Percentiles rank a stretch among this genome's conserved stretches.
These are phyloP conservation scores for Pilophorus perplexus DNA, from an alignment of 2,888 invertebrate genomes.

Conservation along the genomic window DNA sequence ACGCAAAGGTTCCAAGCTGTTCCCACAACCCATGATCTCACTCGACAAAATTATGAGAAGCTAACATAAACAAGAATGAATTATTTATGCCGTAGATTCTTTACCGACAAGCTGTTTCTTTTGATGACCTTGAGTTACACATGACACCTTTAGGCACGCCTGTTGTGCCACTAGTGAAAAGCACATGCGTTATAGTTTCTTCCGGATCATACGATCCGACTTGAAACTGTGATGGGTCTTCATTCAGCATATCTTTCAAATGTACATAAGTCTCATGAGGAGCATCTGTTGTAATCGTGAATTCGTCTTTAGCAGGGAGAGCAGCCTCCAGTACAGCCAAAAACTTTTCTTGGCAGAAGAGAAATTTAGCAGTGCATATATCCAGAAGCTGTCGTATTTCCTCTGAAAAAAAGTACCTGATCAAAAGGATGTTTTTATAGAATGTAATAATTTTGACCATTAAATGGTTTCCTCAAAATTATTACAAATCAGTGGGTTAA, in stretches of 20 bases:
- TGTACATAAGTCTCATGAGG: not conserved
- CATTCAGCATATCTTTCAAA: not conserved
- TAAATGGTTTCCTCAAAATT: too few relatives aligned
- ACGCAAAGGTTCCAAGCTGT: too few relatives aligned
- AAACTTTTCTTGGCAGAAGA: slow-evolving; percentile 9
- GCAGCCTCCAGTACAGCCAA: not conserved
- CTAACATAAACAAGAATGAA: too few relatives aligned
- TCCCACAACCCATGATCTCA: too few relatives aligned
- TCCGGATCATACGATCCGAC: slow-evolving; percentile 1
- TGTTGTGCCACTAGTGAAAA: slow-evolving; percentile 31
- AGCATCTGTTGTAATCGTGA: slow-evolving; percentile 1
- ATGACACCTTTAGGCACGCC: slow-evolving; percentile 33
- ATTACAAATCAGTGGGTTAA: too few relatives aligned
- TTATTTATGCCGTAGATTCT: too few relatives aligned
- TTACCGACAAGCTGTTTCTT: too few relatives aligned
- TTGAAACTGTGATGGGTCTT: not conserved
- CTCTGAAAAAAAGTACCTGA: not conserved
- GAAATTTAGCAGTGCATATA: not conserved
- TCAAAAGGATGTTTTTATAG: too few relatives aligned
- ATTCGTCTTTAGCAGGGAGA: not conserved
- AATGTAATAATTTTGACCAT: too few relatives aligned
- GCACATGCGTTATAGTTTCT: not conserved
- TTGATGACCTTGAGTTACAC: too few relatives aligned
- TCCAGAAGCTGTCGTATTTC: slow-evolving; percentile 12
- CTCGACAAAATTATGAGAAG: too few relatives aligned